Evolutionary conservation across 2,113 vertebrate species (phyloP).

Genomic region (Stegostoma tigrinum): DNA sequence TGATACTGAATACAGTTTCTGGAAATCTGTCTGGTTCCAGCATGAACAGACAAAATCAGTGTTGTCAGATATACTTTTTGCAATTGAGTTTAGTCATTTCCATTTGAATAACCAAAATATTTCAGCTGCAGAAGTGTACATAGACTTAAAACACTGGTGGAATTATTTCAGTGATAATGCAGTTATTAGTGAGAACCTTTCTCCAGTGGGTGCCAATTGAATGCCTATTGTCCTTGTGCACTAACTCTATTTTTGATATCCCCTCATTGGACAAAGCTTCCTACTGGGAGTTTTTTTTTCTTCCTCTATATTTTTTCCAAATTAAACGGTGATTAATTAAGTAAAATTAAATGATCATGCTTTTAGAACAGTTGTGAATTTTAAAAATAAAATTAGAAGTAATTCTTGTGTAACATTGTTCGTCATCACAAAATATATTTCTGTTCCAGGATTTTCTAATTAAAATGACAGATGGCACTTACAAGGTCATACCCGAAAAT

Average conservation of each 20-base stretch:
- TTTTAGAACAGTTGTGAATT: neutral
- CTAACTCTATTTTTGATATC: neutral
- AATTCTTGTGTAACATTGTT: neutral
- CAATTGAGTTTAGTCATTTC: neutral
- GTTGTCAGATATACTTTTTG: neutral
- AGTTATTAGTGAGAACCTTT: neutral
- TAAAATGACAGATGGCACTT: constrained; percentile 24
- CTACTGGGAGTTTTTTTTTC: neutral
- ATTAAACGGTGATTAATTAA: neutral
- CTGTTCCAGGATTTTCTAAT: constrained; percentile 14
- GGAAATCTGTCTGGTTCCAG: neutral
- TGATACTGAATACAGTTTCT: no score
- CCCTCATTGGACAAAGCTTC: neutral
- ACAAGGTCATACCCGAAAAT: constrained; percentile 14
- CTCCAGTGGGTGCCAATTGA: neutral
- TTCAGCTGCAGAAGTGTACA: neutral
- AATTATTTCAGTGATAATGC: neutral
- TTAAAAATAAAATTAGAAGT: neutral
- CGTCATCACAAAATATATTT: neutral
- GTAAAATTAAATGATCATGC: neutral
- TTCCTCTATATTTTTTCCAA: neutral
- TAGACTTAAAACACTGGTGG: neutral
- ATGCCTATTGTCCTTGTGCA: neutral
- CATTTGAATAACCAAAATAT: neutral
- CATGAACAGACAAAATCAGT: neutral